A percentile compares a stretch with the other conserved stretches of the same genome.
Conservation (phyloP, 2,113 vertebrate genomes). For the Prochilodus magdalenae region DNA sequence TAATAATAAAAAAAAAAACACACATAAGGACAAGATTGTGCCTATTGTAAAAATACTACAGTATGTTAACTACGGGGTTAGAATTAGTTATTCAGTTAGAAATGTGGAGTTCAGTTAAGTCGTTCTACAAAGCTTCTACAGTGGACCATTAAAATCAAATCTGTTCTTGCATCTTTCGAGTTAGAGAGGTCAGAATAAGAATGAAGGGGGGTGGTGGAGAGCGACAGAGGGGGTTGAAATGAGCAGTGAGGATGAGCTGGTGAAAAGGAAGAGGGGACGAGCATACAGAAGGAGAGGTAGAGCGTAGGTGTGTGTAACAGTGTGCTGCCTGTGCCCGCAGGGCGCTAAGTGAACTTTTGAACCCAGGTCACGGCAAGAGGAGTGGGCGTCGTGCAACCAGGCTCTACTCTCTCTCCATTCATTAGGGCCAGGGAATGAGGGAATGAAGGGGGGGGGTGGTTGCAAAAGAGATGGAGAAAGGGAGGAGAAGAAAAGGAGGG, state of each 20-base stretch:
- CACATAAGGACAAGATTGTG: too few relatives aligned
- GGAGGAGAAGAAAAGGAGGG: slow-evolving; percentile 58
- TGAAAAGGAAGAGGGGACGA: background rate
- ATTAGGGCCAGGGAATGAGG: slow-evolving; percentile 65
- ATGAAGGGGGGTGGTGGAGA: background rate
- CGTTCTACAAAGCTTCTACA: too few relatives aligned
- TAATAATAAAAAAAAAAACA: too few relatives aligned
- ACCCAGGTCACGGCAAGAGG: slow-evolving; percentile 84
- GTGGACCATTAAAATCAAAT: too few relatives aligned
- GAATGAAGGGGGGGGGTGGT: slow-evolving; percentile 1
- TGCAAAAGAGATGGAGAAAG: slow-evolving; percentile 64
- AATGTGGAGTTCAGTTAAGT: too few relatives aligned
- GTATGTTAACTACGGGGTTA: too few relatives aligned
- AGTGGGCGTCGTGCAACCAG: slow-evolving; percentile 66
- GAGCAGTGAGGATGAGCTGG: slow-evolving; percentile 22
- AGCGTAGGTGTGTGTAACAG: slow-evolving; percentile 68
- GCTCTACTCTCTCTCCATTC: slow-evolving; percentile 84
- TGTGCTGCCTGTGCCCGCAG: slow-evolving; percentile 76
- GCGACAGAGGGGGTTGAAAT: slow-evolving; percentile 54
- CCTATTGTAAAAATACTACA: too few relatives aligned
- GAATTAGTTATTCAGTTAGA: too few relatives aligned
- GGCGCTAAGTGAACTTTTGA: slow-evolving; percentile 96
- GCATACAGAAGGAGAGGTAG: slow-evolving; percentile 28
- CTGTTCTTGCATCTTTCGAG: slow-evolving; percentile 1
- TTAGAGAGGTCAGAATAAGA: background rate